Conservation (phyloP, 2,113 vertebrate genomes). For the Macaca mulatta region DNA sequence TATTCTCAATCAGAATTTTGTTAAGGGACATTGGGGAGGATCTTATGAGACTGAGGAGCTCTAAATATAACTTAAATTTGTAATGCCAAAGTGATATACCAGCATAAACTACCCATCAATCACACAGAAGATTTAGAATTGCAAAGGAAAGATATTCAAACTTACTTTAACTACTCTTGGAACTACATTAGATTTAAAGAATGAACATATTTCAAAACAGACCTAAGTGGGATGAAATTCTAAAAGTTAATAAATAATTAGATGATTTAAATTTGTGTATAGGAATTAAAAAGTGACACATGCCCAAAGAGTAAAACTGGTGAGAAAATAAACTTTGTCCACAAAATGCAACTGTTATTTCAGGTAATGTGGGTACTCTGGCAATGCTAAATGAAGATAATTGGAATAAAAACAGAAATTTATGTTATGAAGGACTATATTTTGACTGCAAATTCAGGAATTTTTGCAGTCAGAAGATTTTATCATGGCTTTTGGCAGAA, state of each 20-base stretch:
- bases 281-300: neutral
- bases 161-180: slow-evolving; percentile 59
- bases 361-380: neutral
- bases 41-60: neutral
- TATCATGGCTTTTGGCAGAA: slow-evolving; percentile 10
- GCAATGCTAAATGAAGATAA: neutral
- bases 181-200: neutral
- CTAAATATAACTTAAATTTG: neutral
- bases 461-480: slow-evolving; percentile 13
- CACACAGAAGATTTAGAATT: slow-evolving; percentile 47
- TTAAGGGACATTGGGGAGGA: neutral
- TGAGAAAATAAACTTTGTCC: neutral
- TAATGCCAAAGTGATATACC: neutral
- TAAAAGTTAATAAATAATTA: slow-evolving; percentile 45
- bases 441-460: slow-evolving; percentile 20
- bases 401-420: slow-evolving; percentile 10
- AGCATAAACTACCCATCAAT: neutral
- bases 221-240: slow-evolving; percentile 43
- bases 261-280: neutral
- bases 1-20: neutral
- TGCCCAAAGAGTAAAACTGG: neutral
- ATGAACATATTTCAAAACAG: slow-evolving; percentile 24
- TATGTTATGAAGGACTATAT: neutral
- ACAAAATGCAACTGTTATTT: slow-evolving; percentile 1
- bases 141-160: slow-evolving; percentile 40